Evolutionary conservation across 1,140 invertebrate species (phyloP), one percentile per base, ranked within the genome.

Genomic region (Planococcus citri): DNA sequence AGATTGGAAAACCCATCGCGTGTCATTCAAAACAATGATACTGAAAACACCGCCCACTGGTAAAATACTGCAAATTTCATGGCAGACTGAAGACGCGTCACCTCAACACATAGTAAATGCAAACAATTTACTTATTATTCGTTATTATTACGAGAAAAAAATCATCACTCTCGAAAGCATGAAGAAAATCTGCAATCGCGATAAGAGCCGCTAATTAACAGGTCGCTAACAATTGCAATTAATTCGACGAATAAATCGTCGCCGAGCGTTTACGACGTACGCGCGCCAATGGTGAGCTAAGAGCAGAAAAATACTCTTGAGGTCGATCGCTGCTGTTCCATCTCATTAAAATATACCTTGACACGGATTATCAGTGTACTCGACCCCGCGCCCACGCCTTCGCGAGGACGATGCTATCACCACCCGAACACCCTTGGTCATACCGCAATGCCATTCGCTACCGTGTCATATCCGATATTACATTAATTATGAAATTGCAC

Each of bases 391-490:
- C 41, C 41, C 41, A 51, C 41, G 41, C 41, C 17, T 51, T 51
- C 41, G n/a, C 41, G 41, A 51, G 41, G 41, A 51, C 41, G 41
- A 51, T 51, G 41, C 41, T 51, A 51, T 51, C 41, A 17, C 41
- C n/a, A 51, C 12, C n/a, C 41, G 12, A 14, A 20, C 41, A 51
- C 41, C 41, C 41, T 51, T 20, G 41, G 41, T 20, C 41, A 51
- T 51, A 51, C 41, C 41, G 41, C 41, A 51, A 17, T 51, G 41
- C 41, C 41, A 51, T 51, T 51, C 41, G 41, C 41, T 51, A 51
- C 41, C 41, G 41, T 51, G 41, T 51, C 41, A 51, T 51, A 51
- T 51, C 41, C 41, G 10, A 51, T 51, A 51, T 33, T 33, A 33
- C 29, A 12, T 33, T 33, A 12, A 33, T 33, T 33, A 33, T 33